Evolutionary conservation across 2,888 invertebrate species (phyloP).

Genomic region (Lysandra bellargus): DNA sequence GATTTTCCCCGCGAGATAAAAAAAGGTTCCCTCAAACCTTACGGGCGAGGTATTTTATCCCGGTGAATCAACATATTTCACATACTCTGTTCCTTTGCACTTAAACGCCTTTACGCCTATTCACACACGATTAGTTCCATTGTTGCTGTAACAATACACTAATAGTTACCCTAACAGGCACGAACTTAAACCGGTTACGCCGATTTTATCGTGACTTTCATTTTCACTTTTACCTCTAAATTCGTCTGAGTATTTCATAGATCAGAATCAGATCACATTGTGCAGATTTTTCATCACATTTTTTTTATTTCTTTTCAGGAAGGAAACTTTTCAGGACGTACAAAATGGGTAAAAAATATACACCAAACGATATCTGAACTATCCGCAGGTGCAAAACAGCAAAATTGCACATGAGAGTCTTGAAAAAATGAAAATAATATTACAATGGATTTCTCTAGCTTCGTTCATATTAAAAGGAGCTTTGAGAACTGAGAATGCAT

Average conservation of each 20-base stretch:
- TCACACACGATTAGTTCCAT: slow-evolving; percentile 31
- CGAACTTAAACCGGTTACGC: slow-evolving; percentile 10
- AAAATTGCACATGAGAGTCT: background rate
- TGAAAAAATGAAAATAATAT: background rate
- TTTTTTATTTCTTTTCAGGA: background rate
- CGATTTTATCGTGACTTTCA: slow-evolving; percentile 8
- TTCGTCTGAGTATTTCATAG: background rate
- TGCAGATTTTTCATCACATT: background rate
- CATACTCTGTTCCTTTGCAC: slow-evolving; percentile 1
- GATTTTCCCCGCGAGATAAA: background rate
- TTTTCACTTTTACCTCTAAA: background rate
- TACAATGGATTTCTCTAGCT: background rate
- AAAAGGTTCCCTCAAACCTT: background rate
- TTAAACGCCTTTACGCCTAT: slow-evolving; percentile 15
- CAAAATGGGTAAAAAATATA: background rate
- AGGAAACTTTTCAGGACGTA: background rate
- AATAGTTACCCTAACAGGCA: slow-evolving; percentile 4
- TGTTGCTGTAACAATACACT: slow-evolving; percentile 27
- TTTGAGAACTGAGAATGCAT: background rate
- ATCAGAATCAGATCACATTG: background rate
- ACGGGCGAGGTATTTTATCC: background rate
- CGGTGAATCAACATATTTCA: background rate
- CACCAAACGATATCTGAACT: background rate
- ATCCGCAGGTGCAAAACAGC: background rate
- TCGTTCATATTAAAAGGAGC: background rate